phyloP scores from a whole-genome alignment of 2,113 vertebrate species.

The Corythoichthys haematopterus region DNA sequence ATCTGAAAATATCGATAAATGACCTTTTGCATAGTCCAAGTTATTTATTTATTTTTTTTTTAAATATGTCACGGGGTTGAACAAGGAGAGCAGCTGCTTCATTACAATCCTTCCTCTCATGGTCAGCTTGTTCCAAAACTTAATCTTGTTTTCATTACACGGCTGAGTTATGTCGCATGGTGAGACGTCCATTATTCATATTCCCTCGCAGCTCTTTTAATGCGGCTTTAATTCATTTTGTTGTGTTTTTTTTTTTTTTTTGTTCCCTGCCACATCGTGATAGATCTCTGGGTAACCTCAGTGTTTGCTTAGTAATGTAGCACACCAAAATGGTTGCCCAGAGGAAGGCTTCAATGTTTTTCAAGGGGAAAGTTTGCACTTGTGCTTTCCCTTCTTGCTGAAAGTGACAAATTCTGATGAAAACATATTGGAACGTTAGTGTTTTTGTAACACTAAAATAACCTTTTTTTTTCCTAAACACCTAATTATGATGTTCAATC shows the following conservation, averaged over 20 bases:
- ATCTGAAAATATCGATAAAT: neutral
- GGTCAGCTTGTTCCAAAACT: slow-evolving; percentile 5
- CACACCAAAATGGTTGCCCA: slow-evolving; percentile 2
- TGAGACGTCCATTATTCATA: slow-evolving; percentile 18
- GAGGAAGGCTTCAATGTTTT: slow-evolving; percentile 2
- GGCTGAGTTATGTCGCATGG: neutral
- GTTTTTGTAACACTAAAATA: neutral
- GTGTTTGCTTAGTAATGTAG: slow-evolving; percentile 15
- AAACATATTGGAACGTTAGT: neutral
- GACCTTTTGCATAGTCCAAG: neutral
- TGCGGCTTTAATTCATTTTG: slow-evolving; percentile 10
- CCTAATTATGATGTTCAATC: too few relatives aligned
- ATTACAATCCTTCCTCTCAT: slow-evolving; percentile 11
- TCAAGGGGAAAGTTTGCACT: neutral
- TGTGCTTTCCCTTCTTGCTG: neutral
- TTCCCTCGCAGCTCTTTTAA: neutral
- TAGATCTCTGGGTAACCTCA: slow-evolving; percentile 5
- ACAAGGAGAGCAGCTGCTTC: slow-evolving; percentile 26
- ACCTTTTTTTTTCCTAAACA: too few relatives aligned
- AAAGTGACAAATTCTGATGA: neutral
- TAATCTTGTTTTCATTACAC: slow-evolving; percentile 26
- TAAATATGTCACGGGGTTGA: neutral
- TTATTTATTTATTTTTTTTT: neutral
- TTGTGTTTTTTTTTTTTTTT: neutral
- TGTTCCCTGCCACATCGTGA: neutral